Evolutionary conservation across 2,797 vertebrate species (phyloP).

Genomic region (Vireo griseus): DNA sequence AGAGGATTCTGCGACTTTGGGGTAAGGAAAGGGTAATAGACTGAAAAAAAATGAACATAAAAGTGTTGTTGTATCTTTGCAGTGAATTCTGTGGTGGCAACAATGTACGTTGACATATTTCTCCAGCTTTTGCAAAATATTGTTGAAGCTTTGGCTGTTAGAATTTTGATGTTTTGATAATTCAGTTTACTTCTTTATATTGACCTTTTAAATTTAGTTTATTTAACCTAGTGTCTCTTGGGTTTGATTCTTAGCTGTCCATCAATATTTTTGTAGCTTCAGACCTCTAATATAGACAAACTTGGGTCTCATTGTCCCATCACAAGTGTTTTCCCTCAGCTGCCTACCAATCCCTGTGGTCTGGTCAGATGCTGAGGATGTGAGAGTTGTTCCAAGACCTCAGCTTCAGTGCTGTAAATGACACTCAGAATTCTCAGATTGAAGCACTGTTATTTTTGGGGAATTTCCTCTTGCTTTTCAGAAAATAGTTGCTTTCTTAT

Average conservation of each 20-base stretch:
- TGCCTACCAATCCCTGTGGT: not conserved
- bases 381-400: not conserved
- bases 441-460: not conserved
- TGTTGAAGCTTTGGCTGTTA: not conserved
- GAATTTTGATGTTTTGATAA: not conserved
- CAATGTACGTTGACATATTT: not conserved
- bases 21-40: not conserved
- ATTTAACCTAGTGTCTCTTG: not conserved
- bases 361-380: not conserved
- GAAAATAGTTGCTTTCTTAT: not conserved
- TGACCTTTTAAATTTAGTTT: not conserved
- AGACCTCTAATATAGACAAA: not conserved
- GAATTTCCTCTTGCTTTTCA: not conserved
- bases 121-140: not conserved
- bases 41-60: accelerated
- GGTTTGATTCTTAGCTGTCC: not conserved
- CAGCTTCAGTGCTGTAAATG: not conserved
- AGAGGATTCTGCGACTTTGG: not conserved
- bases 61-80: not conserved
- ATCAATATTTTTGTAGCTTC: not conserved
- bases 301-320: not conserved
- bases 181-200: not conserved
- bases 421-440: not conserved
- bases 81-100: not conserved
- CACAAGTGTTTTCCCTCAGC: not conserved